Evolutionary conservation across 2,113 vertebrate genomes (phyloP).

Genomic region (Holacanthus passer): DNA sequence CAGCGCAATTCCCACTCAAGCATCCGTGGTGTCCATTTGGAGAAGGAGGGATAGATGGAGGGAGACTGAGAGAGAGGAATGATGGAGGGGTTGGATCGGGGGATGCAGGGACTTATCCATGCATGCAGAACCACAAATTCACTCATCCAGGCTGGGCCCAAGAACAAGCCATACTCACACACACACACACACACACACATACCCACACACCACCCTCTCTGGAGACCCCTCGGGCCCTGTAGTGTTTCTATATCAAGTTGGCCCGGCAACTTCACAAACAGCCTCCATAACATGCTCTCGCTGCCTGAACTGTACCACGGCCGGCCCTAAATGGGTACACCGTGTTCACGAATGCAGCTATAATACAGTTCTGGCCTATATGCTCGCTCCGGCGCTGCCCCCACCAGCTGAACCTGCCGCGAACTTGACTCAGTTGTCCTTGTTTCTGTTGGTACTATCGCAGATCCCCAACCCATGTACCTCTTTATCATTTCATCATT

Average conservation of each 20-base stretch:
- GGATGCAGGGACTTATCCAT: conserved; percentile 70
- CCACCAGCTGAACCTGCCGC: conserved; percentile 28
- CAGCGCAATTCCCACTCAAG: conserved; percentile 75
- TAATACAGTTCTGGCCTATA: conserved; percentile 55
- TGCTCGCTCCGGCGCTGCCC: conserved; percentile 19
- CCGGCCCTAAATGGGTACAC: conserved; percentile 50
- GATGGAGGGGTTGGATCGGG: conserved; percentile 35
- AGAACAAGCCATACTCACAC: conserved; percentile 59
- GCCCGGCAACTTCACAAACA: conserved; percentile 70
- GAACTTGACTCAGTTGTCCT: conserved; percentile 27
- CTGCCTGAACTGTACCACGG: conserved; percentile 42
- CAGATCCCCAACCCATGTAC: background rate
- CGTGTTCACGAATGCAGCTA: conserved; percentile 44
- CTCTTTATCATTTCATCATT: background rate
- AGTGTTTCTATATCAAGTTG: conserved; percentile 71
- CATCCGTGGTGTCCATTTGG: conserved; percentile 76
- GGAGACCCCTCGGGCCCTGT: conserved; percentile 67
- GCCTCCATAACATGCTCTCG: conserved; percentile 62
- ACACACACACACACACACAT: conserved; percentile 48
- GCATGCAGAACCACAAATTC: conserved; percentile 76
- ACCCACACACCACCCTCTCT: conserved; percentile 53
- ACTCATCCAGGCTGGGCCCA: conserved; percentile 66
- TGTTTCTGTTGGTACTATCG: conserved; percentile 9
- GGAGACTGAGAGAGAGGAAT: conserved; percentile 29
- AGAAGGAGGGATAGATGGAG: conserved; percentile 67